A percentile compares a stretch with the other conserved stretches of the same genome.
These are phyloP conservation scores for Irena cyanogastra DNA, from an alignment of 2,113 vertebrate species.

Conservation along the genomic window DNA sequence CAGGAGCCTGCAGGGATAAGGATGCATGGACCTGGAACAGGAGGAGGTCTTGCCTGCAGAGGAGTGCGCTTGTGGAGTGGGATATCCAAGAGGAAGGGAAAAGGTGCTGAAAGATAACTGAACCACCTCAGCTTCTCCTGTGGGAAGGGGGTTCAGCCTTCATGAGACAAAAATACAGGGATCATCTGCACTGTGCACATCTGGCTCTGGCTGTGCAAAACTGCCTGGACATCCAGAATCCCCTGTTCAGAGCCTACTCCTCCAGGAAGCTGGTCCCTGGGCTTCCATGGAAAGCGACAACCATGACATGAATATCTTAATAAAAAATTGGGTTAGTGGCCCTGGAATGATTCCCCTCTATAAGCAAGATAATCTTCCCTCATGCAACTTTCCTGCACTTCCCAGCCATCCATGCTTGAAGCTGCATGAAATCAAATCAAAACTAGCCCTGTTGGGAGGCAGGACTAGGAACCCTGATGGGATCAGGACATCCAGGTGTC, in stretches of 20 bases:
- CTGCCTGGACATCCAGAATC: neutral
- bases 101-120: neutral
- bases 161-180: neutral
- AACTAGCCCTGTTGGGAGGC: neutral
- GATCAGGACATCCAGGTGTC: neutral
- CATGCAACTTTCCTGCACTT: neutral
- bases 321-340: neutral
- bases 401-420: neutral
- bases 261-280: neutral
- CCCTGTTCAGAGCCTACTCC: neutral
- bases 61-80: neutral
- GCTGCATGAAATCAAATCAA: neutral
- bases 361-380: neutral
- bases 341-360: neutral
- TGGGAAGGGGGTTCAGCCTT: neutral
- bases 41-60: neutral
- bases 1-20: neutral
- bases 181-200: neutral
- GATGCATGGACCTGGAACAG: neutral
- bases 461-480: neutral
- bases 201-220: neutral
- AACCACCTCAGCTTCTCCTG: neutral
- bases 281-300: neutral
- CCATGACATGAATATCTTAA: neutral
- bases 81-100: fast-evolving